Evolutionary conservation across 2,113 vertebrate species (phyloP).

Genomic region (Labrus mixtus): DNA sequence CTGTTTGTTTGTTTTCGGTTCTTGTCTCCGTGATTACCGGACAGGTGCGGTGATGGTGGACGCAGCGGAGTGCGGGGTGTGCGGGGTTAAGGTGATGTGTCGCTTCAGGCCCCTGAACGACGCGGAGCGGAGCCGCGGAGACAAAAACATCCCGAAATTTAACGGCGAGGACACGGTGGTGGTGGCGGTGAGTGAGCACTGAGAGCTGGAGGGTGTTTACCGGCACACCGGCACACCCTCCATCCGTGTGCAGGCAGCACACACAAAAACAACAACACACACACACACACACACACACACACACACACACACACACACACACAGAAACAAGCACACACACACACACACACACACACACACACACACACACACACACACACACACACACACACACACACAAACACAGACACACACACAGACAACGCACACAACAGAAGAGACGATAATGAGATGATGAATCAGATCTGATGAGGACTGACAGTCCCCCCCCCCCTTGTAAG

Average conservation of each 20-base stretch:
- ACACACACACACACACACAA: no score
- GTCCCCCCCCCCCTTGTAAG: no score
- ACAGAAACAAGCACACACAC: not conserved
- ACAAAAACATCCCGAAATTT: conserved; percentile 92
- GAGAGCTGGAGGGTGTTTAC: no score
- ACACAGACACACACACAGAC: no score
- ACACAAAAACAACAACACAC: not conserved
- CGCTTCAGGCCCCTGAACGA: conserved; percentile 93
- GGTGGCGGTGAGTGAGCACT: conserved; percentile 84
- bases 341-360: no score
- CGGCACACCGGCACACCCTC: not conserved
- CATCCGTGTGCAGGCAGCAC: not conserved
- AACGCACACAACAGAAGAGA: no score
- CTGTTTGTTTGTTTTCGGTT: not conserved
- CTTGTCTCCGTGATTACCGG: not conserved
- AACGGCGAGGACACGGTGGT: conserved; percentile 94
- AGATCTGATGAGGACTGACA: no score
- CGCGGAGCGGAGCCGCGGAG: conserved; percentile 89
- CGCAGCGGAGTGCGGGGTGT: conserved; percentile 91
- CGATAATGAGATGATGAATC: no score
- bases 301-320: not conserved
- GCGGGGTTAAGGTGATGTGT: conserved; percentile 96
- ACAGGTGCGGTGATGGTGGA: conserved; percentile 81
- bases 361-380: no score
- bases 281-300: not conserved